Conservation (phyloP, 2,888 invertebrate species). For the Hirtodrosophila histrioides region DNA sequence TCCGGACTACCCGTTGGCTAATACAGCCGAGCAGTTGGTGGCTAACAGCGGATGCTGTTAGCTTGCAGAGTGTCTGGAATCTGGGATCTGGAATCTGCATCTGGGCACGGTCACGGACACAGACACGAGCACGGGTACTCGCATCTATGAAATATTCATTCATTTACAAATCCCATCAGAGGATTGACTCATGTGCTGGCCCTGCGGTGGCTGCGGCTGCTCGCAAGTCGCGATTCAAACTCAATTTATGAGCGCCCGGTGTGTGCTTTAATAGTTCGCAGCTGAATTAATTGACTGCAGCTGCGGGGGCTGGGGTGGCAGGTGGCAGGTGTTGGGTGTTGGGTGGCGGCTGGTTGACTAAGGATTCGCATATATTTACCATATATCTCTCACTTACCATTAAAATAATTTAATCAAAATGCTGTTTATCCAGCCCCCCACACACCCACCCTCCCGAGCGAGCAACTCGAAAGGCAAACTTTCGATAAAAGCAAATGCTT, state of each 20-base stretch:
- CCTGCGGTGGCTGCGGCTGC: slow-evolving; percentile 26
- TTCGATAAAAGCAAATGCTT: slow-evolving; percentile 56
- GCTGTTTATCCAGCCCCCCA: slow-evolving; percentile 59
- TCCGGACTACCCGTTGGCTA: slow-evolving; percentile 32
- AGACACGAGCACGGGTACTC: slow-evolving; percentile 23
- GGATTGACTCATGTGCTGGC: slow-evolving; percentile 69
- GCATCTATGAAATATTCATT: slow-evolving; percentile 78
- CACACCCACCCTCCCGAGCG: background rate
- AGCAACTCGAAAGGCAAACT: slow-evolving; percentile 53
- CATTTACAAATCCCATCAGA: slow-evolving; percentile 74
- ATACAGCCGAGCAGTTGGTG: slow-evolving; percentile 36
- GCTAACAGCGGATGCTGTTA: slow-evolving; percentile 25
- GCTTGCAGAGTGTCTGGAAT: slow-evolving; percentile 22
- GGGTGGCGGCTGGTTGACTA: slow-evolving; percentile 13
- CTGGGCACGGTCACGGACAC: slow-evolving; percentile 21
- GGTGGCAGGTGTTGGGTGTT: background rate
- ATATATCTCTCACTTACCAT: slow-evolving; percentile 73
- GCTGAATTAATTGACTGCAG: slow-evolving; percentile 78
- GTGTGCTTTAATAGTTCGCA: slow-evolving; percentile 80
- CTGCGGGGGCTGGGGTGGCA: slow-evolving; percentile 16
- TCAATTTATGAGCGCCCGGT: slow-evolving; percentile 79
- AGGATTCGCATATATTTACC: slow-evolving; percentile 63
- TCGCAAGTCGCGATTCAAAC: slow-evolving; percentile 64
- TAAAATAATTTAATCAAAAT: slow-evolving; percentile 78
- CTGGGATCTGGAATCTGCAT: slow-evolving; percentile 41